Percentiles rank a stretch among this genome's conserved stretches.
These are phyloP conservation scores for Calameuta pallipes DNA, from an alignment of 2,888 invertebrate species.

Conservation along the genomic window DNA sequence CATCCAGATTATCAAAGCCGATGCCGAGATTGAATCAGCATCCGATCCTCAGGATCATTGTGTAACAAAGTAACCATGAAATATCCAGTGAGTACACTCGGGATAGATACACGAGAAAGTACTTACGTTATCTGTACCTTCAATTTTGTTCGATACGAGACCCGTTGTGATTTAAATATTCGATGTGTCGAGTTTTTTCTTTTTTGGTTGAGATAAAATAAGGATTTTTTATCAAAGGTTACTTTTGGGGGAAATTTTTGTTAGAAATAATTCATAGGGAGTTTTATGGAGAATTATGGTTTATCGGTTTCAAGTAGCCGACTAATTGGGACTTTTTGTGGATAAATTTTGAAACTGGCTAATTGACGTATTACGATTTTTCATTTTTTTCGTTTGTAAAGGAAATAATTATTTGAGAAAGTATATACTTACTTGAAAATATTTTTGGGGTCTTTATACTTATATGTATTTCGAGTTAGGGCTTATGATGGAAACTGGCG, in stretches of 20 bases:
- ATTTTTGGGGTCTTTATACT: too few relatives aligned
- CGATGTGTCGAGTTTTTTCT: background rate
- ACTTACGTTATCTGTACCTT: background rate
- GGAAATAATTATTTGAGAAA: background rate
- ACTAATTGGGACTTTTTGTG: background rate
- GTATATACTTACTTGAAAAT: too few relatives aligned
- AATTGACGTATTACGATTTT: conserved; percentile 7
- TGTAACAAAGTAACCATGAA: background rate
- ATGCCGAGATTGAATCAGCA: background rate
- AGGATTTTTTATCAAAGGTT: background rate
- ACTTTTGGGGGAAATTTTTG: too few relatives aligned
- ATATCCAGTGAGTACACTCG: background rate
- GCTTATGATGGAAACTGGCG: background rate
- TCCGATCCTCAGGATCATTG: background rate
- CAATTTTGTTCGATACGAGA: background rate
- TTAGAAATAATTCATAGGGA: too few relatives aligned
- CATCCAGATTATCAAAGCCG: background rate
- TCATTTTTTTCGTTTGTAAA: background rate
- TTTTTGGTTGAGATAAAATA: background rate
- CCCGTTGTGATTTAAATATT: background rate
- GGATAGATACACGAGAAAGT: background rate
- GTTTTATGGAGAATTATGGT: background rate
- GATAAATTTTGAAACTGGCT: too few relatives aligned
- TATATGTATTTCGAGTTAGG: background rate
- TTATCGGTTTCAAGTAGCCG: background rate